Evolutionary conservation across 2,797 vertebrate species (phyloP), one percentile per base, ranked within the genome.

Genomic region (Acestrorhynchus altus): DNA sequence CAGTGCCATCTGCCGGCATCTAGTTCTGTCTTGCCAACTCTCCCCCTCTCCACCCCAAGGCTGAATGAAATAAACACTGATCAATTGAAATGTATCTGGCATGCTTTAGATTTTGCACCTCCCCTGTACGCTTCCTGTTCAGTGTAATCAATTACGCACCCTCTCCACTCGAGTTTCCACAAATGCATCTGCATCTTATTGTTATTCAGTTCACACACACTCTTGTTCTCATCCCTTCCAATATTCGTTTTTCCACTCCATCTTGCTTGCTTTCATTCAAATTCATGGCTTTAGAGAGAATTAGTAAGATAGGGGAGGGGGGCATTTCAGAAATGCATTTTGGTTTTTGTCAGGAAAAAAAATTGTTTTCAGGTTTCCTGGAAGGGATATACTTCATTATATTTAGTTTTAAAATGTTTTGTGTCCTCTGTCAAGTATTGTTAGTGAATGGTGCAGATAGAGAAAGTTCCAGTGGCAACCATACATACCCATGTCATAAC

Each of bases 101-200:
- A 49, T 70, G 31, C 54, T 51, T 52, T 75, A 70, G 20, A 54
- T 81, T 74, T 24, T 6, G 28, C 57, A 42, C 73, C 49, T 52
- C 60, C 79, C 47, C 49, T 35, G 13, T 44, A 18, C 12, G 66
- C 47, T 66, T 80, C 73, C 44, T 26, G n/a, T 77, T 84, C 71
- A 40, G 31, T 76, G 72, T 39, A 69, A 73, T 82, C 75, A 72
- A 54, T 80, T 75, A 69, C 57, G 12, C 64, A 18, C 54, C 28
- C 63, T 79, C 67, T 61, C 47, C 61, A 57, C 57, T 18, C 28
- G 31, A 63, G 65, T 80, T 76, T 76, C 64, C 42, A 59, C 47
- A 12, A 22, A 28, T 70, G 70, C 54, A 74, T 82, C 74, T 79
- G 77, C 83, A 82, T 76, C 77, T 69, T 60, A 76, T 84, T 84